Percentiles rank a stretch among this genome's conserved stretches.
These are phyloP conservation scores for Geothlypis trichas DNA, from an alignment of 2,113 vertebrate species.

Conservation along the genomic window DNA sequence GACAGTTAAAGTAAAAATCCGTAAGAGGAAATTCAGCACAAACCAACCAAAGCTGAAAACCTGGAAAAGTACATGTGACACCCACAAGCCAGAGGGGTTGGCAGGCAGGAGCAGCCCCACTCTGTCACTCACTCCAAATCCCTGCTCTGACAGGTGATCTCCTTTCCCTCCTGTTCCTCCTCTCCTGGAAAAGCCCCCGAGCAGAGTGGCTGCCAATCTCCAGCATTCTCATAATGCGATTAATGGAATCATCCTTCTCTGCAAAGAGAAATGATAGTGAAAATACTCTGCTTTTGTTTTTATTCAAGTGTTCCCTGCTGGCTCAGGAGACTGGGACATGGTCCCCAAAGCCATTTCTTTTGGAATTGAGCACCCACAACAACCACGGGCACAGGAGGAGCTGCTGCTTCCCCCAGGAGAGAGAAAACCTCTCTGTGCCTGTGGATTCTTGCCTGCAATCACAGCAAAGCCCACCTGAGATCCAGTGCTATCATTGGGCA, in stretches of 20 bases:
- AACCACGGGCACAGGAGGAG: fast-evolving
- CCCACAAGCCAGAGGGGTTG: background rate
- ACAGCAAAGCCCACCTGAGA: background rate
- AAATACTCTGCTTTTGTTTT: background rate
- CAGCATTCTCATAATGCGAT: fast-evolving
- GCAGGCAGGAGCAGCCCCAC: background rate
- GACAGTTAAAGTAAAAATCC: background rate
- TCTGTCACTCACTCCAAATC: background rate
- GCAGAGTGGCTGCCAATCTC: background rate
- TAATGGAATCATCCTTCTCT: background rate
- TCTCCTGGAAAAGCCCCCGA: fast-evolving
- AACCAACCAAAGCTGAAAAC: conserved; percentile 5
- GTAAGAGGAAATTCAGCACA: background rate
- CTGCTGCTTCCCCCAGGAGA: background rate
- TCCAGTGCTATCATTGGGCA: background rate
- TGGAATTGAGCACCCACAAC: background rate
- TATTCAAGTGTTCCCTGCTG: background rate
- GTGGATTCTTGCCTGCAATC: background rate
- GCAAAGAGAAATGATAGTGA: too few relatives aligned
- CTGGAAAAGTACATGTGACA: background rate
- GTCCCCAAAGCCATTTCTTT: background rate
- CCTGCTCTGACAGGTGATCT: background rate
- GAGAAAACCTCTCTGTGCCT: background rate
- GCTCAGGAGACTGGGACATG: background rate
- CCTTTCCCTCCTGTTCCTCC: background rate